Conservation (phyloP, 2,888 invertebrate genomes). For the Ptychoptera albimana region DNA sequence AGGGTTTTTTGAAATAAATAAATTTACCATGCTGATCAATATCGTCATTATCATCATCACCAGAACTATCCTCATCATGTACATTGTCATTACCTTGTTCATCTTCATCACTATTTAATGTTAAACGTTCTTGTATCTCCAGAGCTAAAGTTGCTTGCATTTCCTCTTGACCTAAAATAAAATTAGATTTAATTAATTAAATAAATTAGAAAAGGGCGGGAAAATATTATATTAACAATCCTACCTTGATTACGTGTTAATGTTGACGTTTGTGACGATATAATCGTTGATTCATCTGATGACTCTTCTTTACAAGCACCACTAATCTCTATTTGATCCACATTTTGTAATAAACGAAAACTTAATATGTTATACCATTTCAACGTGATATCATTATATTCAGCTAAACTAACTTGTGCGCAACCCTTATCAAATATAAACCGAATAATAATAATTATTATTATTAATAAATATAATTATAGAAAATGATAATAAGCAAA, state of each 20-base stretch:
- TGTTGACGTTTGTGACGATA: conserved; percentile 91
- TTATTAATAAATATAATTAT: conserved; percentile 4
- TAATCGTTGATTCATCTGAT: conserved; percentile 91
- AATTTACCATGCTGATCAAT: conserved; percentile 29
- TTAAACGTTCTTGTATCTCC: conserved; percentile 24
- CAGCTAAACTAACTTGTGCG: conserved; percentile 88
- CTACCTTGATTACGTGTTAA: conserved; percentile 73
- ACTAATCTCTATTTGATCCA: conserved; percentile 13
- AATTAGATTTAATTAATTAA: neutral
- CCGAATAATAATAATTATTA: conserved; percentile 3
- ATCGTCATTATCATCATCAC: conserved; percentile 26
- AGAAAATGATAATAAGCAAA: neutral
- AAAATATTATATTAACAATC: conserved; percentile 7
- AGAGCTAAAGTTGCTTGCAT: conserved; percentile 34
- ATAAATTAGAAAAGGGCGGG: no score
- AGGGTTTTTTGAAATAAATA: conserved; percentile 19
- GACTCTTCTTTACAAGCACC: conserved; percentile 61
- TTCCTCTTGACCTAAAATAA: conserved; percentile 35
- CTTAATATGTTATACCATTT: conserved; percentile 95
- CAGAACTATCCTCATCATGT: conserved; percentile 42
- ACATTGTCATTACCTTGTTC: conserved; percentile 41
- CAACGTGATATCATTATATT: conserved; percentile 67
- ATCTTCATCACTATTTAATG: conserved; percentile 20
- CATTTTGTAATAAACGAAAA: conserved; percentile 52
- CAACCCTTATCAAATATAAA: conserved; percentile 52